Conservation (phyloP, 2,888 invertebrate species). For the Carpatolechia fugitivella region DNA sequence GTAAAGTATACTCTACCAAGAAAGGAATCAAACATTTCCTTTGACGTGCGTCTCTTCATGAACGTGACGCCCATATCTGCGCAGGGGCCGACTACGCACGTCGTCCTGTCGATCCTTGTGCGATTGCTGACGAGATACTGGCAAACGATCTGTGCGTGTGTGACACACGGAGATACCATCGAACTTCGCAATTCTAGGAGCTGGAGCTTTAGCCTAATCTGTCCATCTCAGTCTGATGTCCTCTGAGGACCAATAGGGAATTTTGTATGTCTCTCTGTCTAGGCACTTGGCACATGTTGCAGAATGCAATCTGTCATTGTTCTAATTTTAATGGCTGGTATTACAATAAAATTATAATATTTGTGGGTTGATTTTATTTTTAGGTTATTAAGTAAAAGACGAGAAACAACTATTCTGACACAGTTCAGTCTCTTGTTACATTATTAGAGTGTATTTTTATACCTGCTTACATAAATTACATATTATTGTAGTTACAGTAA, state of each 20-base stretch:
- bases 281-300: not conserved
- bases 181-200: constrained; percentile 13
- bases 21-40: constrained; percentile 36
- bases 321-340: too few relatives aligned
- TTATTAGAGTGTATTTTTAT: too few relatives aligned
- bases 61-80: constrained; percentile 37
- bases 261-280: not conserved
- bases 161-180: constrained; percentile 6
- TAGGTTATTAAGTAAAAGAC: too few relatives aligned
- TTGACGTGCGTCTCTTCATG: constrained; percentile 23
- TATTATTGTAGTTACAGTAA: too few relatives aligned
- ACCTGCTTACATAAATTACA: too few relatives aligned
- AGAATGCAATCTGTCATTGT: too few relatives aligned
- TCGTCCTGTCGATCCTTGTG: constrained; percentile 41
- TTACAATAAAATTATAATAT: too few relatives aligned
- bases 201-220: constrained; percentile 7
- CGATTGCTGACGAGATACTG: constrained; percentile 30
- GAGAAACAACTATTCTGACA: too few relatives aligned
- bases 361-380: too few relatives aligned
- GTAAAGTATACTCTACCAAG: too few relatives aligned
- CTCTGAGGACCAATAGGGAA: constrained; percentile 1
- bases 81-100: constrained; percentile 35
- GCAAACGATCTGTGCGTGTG: constrained; percentile 14
- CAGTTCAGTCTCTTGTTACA: too few relatives aligned
- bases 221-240: constrained; percentile 1